These are phyloP conservation scores for Pachycephala philippinensis DNA, from an alignment of 2,113 vertebrate species.

Conservation along the genomic window DNA sequence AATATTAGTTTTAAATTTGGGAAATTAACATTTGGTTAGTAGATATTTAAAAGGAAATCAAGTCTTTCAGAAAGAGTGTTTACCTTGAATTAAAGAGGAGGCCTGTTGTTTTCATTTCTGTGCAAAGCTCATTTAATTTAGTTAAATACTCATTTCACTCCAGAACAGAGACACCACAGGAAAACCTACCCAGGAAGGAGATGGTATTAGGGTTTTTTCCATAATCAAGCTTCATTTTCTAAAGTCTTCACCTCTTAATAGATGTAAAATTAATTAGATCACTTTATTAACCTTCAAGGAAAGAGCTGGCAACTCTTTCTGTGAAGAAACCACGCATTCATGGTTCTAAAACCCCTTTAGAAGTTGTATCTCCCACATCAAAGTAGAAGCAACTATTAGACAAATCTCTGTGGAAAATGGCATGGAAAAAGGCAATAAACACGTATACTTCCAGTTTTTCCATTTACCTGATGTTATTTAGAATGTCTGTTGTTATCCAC, in stretches of 20 bases:
- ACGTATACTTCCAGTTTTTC: neutral
- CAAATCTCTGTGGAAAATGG: neutral
- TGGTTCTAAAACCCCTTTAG: neutral
- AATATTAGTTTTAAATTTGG: constrained; percentile 1
- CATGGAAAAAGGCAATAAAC: neutral
- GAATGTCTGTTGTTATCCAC: neutral
- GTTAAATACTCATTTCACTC: neutral
- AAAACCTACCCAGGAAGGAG: neutral
- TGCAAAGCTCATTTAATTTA: neutral
- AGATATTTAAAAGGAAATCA: neutral
- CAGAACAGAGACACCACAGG: neutral
- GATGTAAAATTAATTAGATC: neutral
- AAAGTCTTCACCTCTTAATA: neutral
- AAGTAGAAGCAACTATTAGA: neutral
- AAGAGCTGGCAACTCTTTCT: neutral
- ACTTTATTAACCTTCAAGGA: neutral
- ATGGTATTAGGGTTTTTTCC: neutral
- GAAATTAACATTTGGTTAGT: neutral
- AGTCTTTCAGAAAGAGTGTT: neutral
- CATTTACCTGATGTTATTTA: neutral
- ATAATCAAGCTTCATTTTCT: neutral
- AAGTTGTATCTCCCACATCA: neutral
- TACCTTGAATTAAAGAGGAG: neutral
- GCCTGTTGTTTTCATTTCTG: neutral
- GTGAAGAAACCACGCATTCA: neutral